Conservation (phyloP, 2,113 vertebrate genomes). For the Triplophysa rosa region DNA sequence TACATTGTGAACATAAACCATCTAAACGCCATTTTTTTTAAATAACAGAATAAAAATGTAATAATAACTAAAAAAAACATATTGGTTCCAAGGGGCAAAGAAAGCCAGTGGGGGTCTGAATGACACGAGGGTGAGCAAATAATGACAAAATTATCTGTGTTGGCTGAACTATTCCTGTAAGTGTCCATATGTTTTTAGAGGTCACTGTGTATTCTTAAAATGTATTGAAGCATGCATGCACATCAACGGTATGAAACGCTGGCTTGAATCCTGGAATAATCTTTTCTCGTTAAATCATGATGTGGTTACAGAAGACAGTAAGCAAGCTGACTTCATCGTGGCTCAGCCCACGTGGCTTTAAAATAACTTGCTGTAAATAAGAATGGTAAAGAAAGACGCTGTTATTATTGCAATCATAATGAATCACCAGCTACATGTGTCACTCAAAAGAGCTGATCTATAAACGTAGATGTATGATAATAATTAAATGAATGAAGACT, state of each 20-base stretch:
- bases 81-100: too few species aligned
- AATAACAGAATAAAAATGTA: too few species aligned
- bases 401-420: neutral
- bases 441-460: neutral
- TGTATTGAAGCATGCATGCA: neutral
- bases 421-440: conserved; percentile 17
- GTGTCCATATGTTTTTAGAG: neutral
- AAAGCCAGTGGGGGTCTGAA: too few species aligned
- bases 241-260: conserved; percentile 4
- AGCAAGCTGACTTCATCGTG: conserved; percentile 18
- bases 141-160: too few species aligned
- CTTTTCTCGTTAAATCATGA: conserved; percentile 25
- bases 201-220: neutral
- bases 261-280: conserved; percentile 35
- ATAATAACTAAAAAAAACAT: too few species aligned
- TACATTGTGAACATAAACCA: too few species aligned
- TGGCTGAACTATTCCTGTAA: too few species aligned
- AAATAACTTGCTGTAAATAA: conserved; percentile 16
- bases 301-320: conserved; percentile 2
- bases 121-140: too few species aligned
- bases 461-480: neutral
- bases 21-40: too few species aligned
- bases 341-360: conserved; percentile 23
- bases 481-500: neutral
- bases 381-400: neutral